Base-by-base conservation (phyloP, 2,113 vertebrate genomes). In the Neotoma lepida region DNA sequence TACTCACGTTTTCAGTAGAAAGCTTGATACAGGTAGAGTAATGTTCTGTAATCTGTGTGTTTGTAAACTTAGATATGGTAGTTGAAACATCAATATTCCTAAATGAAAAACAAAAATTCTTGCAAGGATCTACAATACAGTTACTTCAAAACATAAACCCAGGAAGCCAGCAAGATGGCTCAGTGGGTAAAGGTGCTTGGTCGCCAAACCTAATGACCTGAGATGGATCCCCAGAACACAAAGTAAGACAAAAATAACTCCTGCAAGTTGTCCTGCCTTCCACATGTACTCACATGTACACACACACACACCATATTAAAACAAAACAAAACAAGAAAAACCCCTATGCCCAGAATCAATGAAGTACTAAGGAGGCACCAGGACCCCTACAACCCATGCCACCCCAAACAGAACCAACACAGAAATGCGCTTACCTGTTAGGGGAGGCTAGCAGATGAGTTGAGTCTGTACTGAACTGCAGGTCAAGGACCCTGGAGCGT, bases 21-120 rank as follows among this genome's bases (percentile, higher is more conserved):
- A 99, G 99, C 90, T 99, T 99, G 98, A 99, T 99, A 97, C 99
- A 99, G 77, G 99, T 99, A 63, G 99, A 99, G 95, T 99, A 99
- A 97, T 99, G 99, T 63, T 99, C 99, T 22, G 99, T 98, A 97
- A 99, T 99, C 98, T 99, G 99, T 0, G 98, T 98, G 87, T 99
- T 99, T 51, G 97, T 99, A 97, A 99, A 97, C 39, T 98, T 99
- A 4, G 99, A 98, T 35, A 98, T 63, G 0, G 44, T 7, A 95
- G 82, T 56, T 84, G 97, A 95, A 13, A 89, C 17, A 9, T 98
- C 96, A 66, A 46, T 64, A 88, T 44, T 71, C 96, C 98, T 98
- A 28, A 91, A 95, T 81, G 9, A 56, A 97, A 92, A 86, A 70
- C 46, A 88, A 88, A 54, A 76, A 39, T 61, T 89, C 56, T 78